Conservation (phyloP, 2,113 vertebrate species). For the Cyanoderma ruficeps region DNA sequence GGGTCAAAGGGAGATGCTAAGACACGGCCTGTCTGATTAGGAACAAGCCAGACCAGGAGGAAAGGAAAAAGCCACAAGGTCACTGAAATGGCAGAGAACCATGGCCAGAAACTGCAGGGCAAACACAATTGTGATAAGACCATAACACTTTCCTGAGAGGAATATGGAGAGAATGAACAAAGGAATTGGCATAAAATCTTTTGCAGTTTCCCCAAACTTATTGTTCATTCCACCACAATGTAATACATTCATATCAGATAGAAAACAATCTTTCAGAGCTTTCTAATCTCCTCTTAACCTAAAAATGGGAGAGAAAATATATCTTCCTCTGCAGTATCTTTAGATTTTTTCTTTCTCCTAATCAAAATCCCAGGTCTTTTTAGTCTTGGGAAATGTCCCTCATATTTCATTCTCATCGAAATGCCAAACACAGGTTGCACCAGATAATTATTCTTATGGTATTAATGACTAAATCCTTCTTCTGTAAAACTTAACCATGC, state of each 20-base stretch:
- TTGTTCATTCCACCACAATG: not conserved
- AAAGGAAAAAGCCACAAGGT: not conserved
- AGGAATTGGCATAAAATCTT: not conserved
- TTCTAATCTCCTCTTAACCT: not conserved
- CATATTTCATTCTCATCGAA: not conserved
- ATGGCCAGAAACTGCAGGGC: not conserved
- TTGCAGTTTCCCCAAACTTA: not conserved
- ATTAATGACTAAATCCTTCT: not conserved
- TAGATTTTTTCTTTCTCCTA: not conserved
- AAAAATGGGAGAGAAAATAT: not conserved
- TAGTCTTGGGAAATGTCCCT: not conserved
- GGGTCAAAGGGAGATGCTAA: not conserved
- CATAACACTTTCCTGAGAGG: not conserved
- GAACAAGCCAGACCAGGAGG: not conserved
- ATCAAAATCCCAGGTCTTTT: not conserved
- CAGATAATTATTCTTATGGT: not conserved
- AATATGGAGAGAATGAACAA: not conserved
- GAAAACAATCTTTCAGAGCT: not conserved
- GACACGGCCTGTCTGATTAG: not conserved
- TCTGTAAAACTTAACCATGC: not conserved
- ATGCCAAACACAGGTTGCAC: not conserved
- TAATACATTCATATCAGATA: not conserved
- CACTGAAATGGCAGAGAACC: not conserved
- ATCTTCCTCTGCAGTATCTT: not conserved
- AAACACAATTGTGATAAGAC: accelerated